Evolutionary conservation across 2,797 vertebrate genomes (phyloP), one percentile per base, ranked within the genome.

Genomic region (Amazona finschi): DNA sequence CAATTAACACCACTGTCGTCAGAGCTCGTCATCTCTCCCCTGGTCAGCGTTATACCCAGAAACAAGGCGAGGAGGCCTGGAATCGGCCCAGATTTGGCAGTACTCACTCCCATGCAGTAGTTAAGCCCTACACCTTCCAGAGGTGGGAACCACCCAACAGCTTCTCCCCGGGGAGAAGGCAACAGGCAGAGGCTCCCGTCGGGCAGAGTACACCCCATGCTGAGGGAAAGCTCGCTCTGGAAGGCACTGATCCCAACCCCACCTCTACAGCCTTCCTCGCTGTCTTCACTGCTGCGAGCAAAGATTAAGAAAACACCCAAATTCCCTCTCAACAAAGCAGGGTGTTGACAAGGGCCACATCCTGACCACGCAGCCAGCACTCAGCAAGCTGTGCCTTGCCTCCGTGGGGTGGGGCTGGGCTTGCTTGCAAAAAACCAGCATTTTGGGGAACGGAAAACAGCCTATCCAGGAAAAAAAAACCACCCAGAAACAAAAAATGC

Each of bases 241-340:
- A 62, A 85, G 44, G 16, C n/a, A 25, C 5, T 1, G 2, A 12
- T 30, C 18, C 28, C 39, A 46, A 74, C 49, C 46, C 66, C 20
- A 4, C 46, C 52, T 17, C 77, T 49, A 50, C 65, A 62, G 47
- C 22, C 31, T 33, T 24, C 33, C 53, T 38, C 2, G 6, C 38
- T 5, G 21, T 1, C 0, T 11, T 53, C 1, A 2, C 50, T 8
- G 18, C 15, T 50, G 17, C 16, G 11, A 61, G 47, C 19, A 15
- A 81, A 31, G 12, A 9, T 2, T 5, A 57, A 71, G 24, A 47
- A 90, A 67, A 12, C 0, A 11, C 49, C 47, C 33, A 60, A 65
- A 81, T 43, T 47, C 55, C 57, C 12, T 8, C 0, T 17, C 52
- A 27, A 6, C 24, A 75, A 53, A 61, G 66, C 1, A 0, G 55